Evolutionary conservation across 1,140 invertebrate genomes (phyloP).

Genomic region (Epicauta chinensis): DNA sequence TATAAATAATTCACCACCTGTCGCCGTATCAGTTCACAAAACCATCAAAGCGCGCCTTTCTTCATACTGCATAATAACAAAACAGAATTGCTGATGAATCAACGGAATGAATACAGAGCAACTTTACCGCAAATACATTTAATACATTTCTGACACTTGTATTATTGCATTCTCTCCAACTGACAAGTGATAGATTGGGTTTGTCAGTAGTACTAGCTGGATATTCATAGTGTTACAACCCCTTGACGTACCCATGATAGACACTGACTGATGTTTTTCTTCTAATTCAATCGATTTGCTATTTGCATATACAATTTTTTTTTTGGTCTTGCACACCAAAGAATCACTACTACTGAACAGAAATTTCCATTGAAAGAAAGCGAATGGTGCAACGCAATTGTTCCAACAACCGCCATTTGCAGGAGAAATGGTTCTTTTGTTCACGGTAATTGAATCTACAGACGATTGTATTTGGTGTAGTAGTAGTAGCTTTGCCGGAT

Average conservation of each 20-base stretch:
- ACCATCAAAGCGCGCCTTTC: too few relatives aligned
- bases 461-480: slow-evolving; percentile 28
- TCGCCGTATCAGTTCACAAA: too few relatives aligned
- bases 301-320: too few relatives aligned
- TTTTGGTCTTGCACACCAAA: too few relatives aligned
- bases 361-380: too few relatives aligned
- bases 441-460: slow-evolving; percentile 38
- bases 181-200: slow-evolving; percentile 22
- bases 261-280: slow-evolving; percentile 15
- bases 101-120: slow-evolving; percentile 9
- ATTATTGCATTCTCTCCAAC: slow-evolving; percentile 15
- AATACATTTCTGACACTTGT: slow-evolving; percentile 14
- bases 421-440: slow-evolving; percentile 39
- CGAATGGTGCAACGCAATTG: slow-evolving; percentile 31
- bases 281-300: too few relatives aligned
- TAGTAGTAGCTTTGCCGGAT: slow-evolving; percentile 21
- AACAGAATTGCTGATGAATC: slow-evolving; percentile 2
- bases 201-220: slow-evolving; percentile 11
- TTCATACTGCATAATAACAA: too few relatives aligned
- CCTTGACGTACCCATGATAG: slow-evolving; percentile 17
- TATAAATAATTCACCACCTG: too few relatives aligned
- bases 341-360: too few relatives aligned
- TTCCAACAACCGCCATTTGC: slow-evolving; percentile 37
- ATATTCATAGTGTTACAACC: slow-evolving; percentile 15
- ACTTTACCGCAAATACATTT: slow-evolving; percentile 1